These are phyloP conservation scores for Babylonia areolata DNA, from an alignment of 1,140 invertebrate genomes.

Conservation along the genomic window DNA sequence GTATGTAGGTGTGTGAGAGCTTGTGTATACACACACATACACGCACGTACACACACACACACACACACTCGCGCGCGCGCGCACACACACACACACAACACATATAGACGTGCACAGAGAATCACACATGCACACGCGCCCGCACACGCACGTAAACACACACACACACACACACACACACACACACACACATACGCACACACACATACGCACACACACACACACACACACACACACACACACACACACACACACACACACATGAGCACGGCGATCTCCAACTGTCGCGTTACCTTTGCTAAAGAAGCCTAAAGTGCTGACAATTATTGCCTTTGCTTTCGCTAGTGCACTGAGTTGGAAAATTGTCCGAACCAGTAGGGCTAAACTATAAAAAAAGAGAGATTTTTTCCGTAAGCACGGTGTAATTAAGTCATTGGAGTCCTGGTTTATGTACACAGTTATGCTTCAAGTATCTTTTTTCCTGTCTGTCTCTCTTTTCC, in stretches of 20 bases:
- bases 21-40: neutral
- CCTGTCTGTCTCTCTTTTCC: too few relatives aligned
- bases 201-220: neutral
- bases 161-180: neutral
- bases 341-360: too few relatives aligned
- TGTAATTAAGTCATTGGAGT: too few relatives aligned
- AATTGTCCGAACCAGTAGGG: too few relatives aligned
- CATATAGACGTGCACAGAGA: neutral
- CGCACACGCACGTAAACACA: neutral
- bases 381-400: too few relatives aligned
- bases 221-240: slow-evolving; percentile 3
- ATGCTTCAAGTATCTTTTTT: too few relatives aligned
- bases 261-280: too few relatives aligned
- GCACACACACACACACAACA: neutral
- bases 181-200: neutral
- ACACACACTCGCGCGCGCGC: neutral
- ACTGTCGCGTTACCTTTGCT: too few relatives aligned
- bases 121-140: neutral
- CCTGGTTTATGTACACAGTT: too few relatives aligned
- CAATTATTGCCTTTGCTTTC: too few relatives aligned
- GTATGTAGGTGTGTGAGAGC: neutral
- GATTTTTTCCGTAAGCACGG: too few relatives aligned
- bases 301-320: too few relatives aligned
- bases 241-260: neutral
- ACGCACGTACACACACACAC: neutral